Percentiles rank a stretch among this genome's conserved stretches.
phyloP scores from a whole-genome alignment of 2,113 vertebrate genomes.

The Chaenogobius annularis region DNA sequence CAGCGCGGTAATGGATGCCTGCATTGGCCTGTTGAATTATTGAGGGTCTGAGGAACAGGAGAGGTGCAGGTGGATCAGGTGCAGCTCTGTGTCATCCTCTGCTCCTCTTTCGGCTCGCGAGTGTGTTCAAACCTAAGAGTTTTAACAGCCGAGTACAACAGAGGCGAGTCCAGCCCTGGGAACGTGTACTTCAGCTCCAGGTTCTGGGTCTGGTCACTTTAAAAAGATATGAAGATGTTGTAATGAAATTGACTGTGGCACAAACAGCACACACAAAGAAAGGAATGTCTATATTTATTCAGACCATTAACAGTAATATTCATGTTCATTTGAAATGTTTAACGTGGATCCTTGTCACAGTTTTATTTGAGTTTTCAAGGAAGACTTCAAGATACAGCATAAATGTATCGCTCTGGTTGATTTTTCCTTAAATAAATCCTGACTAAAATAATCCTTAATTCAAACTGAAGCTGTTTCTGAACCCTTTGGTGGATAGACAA shows the following conservation, averaged over 20 bases:
- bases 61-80: conserved; percentile 84
- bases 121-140: conserved; percentile 16
- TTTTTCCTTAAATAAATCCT: not conserved
- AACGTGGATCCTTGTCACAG: too few relatives aligned
- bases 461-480: too few relatives aligned
- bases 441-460: too few relatives aligned
- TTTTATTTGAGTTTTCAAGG: too few relatives aligned
- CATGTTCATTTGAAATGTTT: too few relatives aligned
- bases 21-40: conserved; percentile 90
- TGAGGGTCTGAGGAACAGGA: conserved; percentile 91
- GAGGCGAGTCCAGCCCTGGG: conserved; percentile 26
- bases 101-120: conserved; percentile 62
- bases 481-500: too few relatives aligned
- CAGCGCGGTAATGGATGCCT: conserved; percentile 94
- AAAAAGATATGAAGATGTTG: not conserved
- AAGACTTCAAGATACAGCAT: too few relatives aligned
- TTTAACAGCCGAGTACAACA: conserved; percentile 42
- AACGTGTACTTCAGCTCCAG: conserved; percentile 2
- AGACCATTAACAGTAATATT: too few relatives aligned
- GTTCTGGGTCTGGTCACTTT: conserved; percentile 12
- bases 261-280: too few relatives aligned
- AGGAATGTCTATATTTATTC: too few relatives aligned
- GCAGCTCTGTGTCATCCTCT: conserved; percentile 76
- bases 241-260: not conserved
- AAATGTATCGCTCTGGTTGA: too few relatives aligned